A percentile compares a stretch with the other conserved stretches of the same genome.
phyloP scores from a whole-genome alignment of 2,113 vertebrate species.

The Scopus umbretta region DNA sequence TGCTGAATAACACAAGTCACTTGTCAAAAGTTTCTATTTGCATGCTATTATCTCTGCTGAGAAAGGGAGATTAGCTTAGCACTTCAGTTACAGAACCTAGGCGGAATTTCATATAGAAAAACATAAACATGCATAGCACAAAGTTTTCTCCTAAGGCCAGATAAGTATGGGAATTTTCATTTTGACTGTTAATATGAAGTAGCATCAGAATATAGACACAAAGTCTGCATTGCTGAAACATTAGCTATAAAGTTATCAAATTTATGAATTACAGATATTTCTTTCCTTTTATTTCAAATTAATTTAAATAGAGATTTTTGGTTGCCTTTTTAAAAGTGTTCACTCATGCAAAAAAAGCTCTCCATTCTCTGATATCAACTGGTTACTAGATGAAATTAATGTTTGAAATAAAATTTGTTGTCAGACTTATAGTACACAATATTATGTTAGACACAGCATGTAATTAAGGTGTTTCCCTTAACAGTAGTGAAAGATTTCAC shows the following conservation, averaged over 20 bases:
- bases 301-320: neutral
- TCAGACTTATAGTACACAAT: neutral
- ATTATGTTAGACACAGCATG: neutral
- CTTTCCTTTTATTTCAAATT: neutral
- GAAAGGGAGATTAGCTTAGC: neutral
- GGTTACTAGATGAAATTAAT: neutral
- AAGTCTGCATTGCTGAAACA: neutral
- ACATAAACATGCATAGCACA: neutral
- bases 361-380: neutral
- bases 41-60: neutral
- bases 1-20: neutral
- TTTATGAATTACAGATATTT: neutral
- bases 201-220: neutral
- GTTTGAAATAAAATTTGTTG: neutral
- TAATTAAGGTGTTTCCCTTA: neutral
- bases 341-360: neutral
- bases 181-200: neutral
- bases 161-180: neutral
- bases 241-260: neutral
- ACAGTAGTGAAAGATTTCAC: neutral
- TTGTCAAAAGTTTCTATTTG: conserved; percentile 14
- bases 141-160: neutral
- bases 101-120: neutral
- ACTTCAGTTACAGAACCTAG: neutral
- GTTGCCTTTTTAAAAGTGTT: neutral